Conservation (phyloP, 2,888 invertebrate species). For the Chrysotoxum bicinctum region DNA sequence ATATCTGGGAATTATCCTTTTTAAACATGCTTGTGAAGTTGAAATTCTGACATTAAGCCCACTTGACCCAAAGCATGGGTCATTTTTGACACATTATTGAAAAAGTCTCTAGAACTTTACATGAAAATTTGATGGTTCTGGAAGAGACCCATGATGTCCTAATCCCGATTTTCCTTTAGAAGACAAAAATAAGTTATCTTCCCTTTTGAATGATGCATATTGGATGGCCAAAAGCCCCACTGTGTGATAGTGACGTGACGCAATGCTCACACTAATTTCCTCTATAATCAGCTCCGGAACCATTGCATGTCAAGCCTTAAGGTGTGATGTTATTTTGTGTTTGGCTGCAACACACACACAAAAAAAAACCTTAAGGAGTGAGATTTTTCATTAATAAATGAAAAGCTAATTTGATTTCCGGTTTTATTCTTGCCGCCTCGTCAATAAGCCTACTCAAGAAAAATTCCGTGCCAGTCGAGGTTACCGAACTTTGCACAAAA, state of each 20-base stretch:
- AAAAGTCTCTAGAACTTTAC: too few species aligned
- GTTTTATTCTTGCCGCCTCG: slow-evolving; percentile 2
- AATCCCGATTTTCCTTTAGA: too few species aligned
- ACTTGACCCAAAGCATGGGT: too few species aligned
- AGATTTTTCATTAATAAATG: slow-evolving; percentile 25
- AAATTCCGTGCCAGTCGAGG: not conserved
- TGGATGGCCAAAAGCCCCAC: not conserved
- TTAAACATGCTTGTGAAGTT: too few species aligned
- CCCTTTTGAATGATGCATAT: too few species aligned
- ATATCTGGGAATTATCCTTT: too few species aligned
- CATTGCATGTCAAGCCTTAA: slow-evolving; percentile 25
- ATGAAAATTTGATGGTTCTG: too few species aligned
- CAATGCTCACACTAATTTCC: not conserved
- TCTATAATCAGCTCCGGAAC: slow-evolving; percentile 1
- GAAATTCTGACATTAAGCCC: too few species aligned
- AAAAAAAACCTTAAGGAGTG: not conserved
- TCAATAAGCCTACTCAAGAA: slow-evolving; percentile 18
- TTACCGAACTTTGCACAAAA: slow-evolving; percentile 5
- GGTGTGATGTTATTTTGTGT: slow-evolving; percentile 2
- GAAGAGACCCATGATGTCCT: too few species aligned
- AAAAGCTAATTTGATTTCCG: slow-evolving; percentile 30
- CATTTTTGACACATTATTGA: too few species aligned
- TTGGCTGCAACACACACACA: not conserved
- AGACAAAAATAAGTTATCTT: too few species aligned
- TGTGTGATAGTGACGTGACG: not conserved